These are phyloP conservation scores for Saturnia japonica DNA, from an alignment of 2,888 invertebrate genomes.

Conservation along the genomic window DNA sequence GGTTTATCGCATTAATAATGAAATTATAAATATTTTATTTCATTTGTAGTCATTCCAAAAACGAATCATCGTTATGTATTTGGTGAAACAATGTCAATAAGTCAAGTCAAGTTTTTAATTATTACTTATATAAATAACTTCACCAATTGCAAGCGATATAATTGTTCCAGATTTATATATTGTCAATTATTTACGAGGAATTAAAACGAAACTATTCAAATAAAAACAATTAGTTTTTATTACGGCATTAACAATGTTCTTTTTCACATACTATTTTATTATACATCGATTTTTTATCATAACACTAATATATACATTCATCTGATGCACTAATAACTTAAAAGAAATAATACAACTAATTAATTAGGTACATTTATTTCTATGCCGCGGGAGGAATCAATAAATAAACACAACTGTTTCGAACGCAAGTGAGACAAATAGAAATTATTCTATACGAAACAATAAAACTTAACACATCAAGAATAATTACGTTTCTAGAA, in stretches of 20 bases:
- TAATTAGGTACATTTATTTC: constrained; percentile 59
- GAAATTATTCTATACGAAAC: constrained; percentile 43
- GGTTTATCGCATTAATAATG: neutral
- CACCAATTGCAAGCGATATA: too few relatives aligned
- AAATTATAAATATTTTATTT: constrained; percentile 4
- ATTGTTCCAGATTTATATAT: too few relatives aligned
- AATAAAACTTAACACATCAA: constrained; percentile 64
- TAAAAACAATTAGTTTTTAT: constrained; percentile 79
- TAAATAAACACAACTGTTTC: constrained; percentile 67
- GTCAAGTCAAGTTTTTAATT: too few relatives aligned
- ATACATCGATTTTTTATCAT: constrained; percentile 71
- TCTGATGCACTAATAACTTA: constrained; percentile 62
- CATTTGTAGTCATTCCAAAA: neutral
- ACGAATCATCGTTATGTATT: neutral
- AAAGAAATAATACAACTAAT: constrained; percentile 59
- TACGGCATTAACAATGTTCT: constrained; percentile 78
- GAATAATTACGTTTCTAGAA: constrained; percentile 52
- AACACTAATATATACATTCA: constrained; percentile 72
- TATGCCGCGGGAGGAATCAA: constrained; percentile 55
- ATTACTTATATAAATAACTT: too few relatives aligned
- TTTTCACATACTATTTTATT: constrained; percentile 56
- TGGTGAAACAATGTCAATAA: neutral
- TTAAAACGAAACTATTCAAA: constrained; percentile 57
- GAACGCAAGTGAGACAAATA: constrained; percentile 45
- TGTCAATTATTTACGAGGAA: constrained; percentile 22